Conservation (phyloP, 1,140 invertebrate species). For the Megathymus violae region DNA sequence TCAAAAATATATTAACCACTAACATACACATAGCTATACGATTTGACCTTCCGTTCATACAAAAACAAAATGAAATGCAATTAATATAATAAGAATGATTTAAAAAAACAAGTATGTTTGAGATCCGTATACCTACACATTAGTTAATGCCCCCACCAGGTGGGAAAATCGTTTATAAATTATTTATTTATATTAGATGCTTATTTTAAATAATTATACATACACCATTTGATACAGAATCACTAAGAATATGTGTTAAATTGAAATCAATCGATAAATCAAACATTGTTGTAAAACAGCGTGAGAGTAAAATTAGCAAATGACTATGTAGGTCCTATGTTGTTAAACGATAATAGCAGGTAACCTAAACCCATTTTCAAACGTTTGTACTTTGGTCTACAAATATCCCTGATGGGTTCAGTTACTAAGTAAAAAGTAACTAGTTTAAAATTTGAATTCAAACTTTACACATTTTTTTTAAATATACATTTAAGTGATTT, state of each 20-base stretch:
- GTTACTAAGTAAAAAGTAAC: slow-evolving; percentile 5
- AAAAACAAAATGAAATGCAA: slow-evolving; percentile 37
- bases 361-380: not conserved
- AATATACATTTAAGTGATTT: not conserved
- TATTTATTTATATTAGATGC: slow-evolving; percentile 11
- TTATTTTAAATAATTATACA: slow-evolving; percentile 18
- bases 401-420: not conserved
- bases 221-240: not conserved
- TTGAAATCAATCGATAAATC: not conserved
- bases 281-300: not conserved
- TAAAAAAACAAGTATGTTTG: slow-evolving; percentile 42
- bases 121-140: slow-evolving; percentile 50
- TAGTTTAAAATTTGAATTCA: slow-evolving; percentile 8
- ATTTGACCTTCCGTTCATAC: slow-evolving; percentile 40
- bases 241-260: not conserved
- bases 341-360: no score
- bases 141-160: slow-evolving; percentile 46
- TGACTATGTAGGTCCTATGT: no score
- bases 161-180: slow-evolving; percentile 32
- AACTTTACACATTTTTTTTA: not conserved
- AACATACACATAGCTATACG: slow-evolving; percentile 21
- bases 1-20: slow-evolving; percentile 16
- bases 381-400: not conserved
- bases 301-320: no score
- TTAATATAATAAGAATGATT: slow-evolving; percentile 42